Percentiles rank a stretch among this genome's conserved stretches.
Conservation (phyloP, 2,797 vertebrate genomes). For the Danio choprae region DNA sequence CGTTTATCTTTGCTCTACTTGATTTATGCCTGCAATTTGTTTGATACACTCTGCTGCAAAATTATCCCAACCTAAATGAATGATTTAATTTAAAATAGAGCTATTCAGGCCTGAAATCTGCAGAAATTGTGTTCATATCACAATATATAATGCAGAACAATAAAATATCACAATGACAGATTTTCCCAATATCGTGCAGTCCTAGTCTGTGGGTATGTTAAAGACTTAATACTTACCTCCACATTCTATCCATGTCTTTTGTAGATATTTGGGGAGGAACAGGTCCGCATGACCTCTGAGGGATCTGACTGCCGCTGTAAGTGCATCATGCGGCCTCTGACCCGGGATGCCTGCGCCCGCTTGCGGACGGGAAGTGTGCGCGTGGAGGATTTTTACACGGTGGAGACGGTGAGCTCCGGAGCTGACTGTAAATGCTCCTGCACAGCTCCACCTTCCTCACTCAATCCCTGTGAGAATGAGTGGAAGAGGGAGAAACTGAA, state of each 20-base stretch:
- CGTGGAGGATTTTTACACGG: slow-evolving; percentile 94
- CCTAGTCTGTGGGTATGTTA: too few species aligned
- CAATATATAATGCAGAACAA: too few species aligned
- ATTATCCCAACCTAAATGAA: too few species aligned
- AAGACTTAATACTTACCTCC: not conserved
- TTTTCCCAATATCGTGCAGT: too few species aligned
- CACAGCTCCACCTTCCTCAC: slow-evolving; percentile 91
- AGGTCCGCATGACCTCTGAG: slow-evolving; percentile 94
- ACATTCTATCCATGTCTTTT: slow-evolving; percentile 18
- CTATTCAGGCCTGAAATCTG: too few species aligned
- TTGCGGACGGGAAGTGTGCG: slow-evolving; percentile 83
- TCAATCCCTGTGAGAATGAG: slow-evolving; percentile 97
- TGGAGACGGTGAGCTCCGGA: slow-evolving; percentile 96
- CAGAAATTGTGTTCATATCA: too few species aligned
- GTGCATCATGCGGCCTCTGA: slow-evolving; percentile 95
- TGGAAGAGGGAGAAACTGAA: slow-evolving; percentile 98
- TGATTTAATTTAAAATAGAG: too few species aligned
- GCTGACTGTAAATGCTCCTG: slow-evolving; percentile 95
- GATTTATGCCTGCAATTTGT: too few species aligned
- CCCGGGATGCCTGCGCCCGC: slow-evolving; percentile 88
- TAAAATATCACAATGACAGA: too few species aligned
- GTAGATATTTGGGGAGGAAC: slow-evolving; percentile 91
- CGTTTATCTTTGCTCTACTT: too few species aligned
- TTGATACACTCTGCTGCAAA: too few species aligned
- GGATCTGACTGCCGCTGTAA: slow-evolving; percentile 97